Evolutionary conservation across 2,797 vertebrate species (phyloP).

Genomic region (Rallus crepitans): DNA sequence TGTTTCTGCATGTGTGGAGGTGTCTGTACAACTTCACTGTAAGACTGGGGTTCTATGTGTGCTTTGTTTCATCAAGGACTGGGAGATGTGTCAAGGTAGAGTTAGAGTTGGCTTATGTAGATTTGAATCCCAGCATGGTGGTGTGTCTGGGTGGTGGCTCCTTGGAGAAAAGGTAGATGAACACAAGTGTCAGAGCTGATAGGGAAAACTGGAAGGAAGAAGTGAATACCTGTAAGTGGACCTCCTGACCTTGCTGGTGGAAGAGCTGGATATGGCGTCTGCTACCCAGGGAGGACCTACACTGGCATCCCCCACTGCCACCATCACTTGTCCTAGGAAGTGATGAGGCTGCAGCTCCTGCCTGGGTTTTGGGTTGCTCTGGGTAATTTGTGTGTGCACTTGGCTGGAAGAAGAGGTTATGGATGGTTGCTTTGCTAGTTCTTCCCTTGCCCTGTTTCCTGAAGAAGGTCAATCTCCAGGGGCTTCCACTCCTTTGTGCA

Average conservation of each 20-base stretch:
- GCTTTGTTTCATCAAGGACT: neutral
- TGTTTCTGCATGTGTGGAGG: neutral
- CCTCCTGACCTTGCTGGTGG: neutral
- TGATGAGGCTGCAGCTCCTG: fast-evolving
- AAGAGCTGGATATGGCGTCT: neutral
- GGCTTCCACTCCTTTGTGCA: neutral
- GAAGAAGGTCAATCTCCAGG: neutral
- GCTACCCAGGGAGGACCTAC: neutral
- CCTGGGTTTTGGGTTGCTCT: neutral
- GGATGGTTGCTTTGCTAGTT: neutral
- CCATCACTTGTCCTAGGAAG: neutral
- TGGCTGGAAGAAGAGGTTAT: neutral
- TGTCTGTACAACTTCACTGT: neutral
- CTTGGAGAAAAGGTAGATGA: neutral
- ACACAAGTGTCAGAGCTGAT: neutral
- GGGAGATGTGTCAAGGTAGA: neutral
- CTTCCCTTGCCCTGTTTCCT: neutral
- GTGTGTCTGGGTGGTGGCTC: neutral
- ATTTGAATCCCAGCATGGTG: neutral
- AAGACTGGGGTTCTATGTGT: neutral
- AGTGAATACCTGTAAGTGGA: neutral
- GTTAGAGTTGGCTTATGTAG: neutral
- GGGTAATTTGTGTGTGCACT: neutral
- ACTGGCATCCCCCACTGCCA: neutral
- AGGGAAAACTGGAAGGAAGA: neutral